These are phyloP conservation scores for Galaxea fascicularis DNA, from an alignment of 92 coral and sea anemone genomes.

Conservation along the genomic window DNA sequence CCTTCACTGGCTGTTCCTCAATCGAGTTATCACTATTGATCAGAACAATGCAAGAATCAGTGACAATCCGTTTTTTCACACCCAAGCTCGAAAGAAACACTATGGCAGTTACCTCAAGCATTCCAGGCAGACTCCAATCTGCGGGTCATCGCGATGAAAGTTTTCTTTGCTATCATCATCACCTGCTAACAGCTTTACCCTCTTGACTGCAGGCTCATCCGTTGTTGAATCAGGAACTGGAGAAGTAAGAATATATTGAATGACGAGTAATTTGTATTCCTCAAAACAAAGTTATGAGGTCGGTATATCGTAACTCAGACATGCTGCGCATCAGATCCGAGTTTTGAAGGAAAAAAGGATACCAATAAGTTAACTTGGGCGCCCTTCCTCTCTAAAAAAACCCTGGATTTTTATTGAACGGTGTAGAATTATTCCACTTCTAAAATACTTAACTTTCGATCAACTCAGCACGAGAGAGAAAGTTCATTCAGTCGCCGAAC, in stretches of 20 bases:
- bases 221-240: conserved; percentile 36
- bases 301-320: too few relatives aligned
- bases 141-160: conserved; percentile 95
- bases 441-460: too few relatives aligned
- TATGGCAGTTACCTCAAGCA: conserved; percentile 71
- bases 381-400: too few relatives aligned
- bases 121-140: conserved; percentile 93
- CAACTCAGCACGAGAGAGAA: too few relatives aligned
- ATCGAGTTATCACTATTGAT: conserved; percentile 55
- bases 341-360: too few relatives aligned
- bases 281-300: background rate
- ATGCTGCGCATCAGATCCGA: too few relatives aligned
- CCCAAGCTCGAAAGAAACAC: background rate
- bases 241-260: background rate
- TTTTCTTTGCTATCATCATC: conserved; percentile 45
- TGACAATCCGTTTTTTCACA: background rate
- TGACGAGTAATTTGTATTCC: background rate
- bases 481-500: too few relatives aligned
- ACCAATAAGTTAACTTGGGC: too few relatives aligned
- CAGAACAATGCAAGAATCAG: background rate
- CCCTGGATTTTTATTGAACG: too few relatives aligned
- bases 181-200: conserved; percentile 28
- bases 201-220: conserved; percentile 30
- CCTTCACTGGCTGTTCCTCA: conserved; percentile 69
- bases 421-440: too few relatives aligned